These are phyloP conservation scores for Rotaria magnacalcarata DNA, from an alignment of 2,888 invertebrate species.

Conservation along the genomic window DNA sequence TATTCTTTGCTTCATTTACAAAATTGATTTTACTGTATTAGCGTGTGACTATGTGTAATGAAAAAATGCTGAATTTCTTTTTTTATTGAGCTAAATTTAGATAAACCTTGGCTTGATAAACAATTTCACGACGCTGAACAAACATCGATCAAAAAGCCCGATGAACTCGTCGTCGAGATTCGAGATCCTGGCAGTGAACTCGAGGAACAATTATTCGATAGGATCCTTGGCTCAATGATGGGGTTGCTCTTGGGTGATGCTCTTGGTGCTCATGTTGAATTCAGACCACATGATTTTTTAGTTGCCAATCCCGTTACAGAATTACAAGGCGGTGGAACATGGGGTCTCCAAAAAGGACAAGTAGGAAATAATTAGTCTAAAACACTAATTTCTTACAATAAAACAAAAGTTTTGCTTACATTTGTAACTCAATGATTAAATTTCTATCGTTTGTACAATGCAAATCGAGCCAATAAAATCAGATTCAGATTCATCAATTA, in stretches of 20 bases:
- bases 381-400: too few relatives aligned
- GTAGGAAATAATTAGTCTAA: neutral
- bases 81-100: neutral
- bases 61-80: too few relatives aligned
- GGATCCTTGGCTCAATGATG: neutral
- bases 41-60: too few relatives aligned
- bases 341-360: neutral
- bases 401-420: too few relatives aligned
- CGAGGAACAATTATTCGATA: neutral
- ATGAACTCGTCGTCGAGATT: neutral
- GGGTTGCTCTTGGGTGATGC: neutral
- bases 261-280: neutral
- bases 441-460: too few relatives aligned
- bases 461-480: too few relatives aligned
- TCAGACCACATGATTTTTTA: neutral
- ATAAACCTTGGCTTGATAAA: neutral
- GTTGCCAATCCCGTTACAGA: neutral
- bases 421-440: too few relatives aligned
- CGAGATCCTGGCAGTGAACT: neutral
- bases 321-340: neutral
- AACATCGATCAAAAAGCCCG: neutral
- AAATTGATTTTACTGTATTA: too few relatives aligned
- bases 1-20: too few relatives aligned
- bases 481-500: too few relatives aligned
- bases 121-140: neutral